Evolutionary conservation across 2,888 invertebrate genomes (phyloP).

Genomic region (Pomacea canaliculata): DNA sequence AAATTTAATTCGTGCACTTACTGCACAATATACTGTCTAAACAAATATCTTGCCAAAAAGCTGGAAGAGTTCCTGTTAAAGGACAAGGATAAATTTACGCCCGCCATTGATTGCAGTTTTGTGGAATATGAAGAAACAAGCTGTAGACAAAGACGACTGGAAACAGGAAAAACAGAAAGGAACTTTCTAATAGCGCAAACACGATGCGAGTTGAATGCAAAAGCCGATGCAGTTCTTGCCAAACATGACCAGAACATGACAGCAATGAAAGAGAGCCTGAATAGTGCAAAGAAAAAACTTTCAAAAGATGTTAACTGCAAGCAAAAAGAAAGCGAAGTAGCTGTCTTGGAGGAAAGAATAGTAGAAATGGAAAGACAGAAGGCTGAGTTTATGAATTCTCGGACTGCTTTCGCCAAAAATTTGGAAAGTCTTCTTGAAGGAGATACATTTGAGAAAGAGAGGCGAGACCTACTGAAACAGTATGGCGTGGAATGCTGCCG

Average conservation of each 20-base stretch:
- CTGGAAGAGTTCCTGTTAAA: background rate
- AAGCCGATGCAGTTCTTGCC: background rate
- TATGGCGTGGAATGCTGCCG: conserved; percentile 52
- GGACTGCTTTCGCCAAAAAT: conserved; percentile 31
- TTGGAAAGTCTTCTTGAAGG: conserved; percentile 27
- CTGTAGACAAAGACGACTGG: background rate
- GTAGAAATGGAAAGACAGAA: conserved; percentile 44
- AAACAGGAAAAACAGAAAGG: background rate
- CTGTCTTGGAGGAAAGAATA: conserved; percentile 40
- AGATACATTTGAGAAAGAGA: conserved; percentile 31
- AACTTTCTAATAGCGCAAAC: background rate
- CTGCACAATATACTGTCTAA: background rate
- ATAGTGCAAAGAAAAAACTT: conserved; percentile 12
- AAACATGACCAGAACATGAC: conserved; percentile 10
- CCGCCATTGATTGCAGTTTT: background rate
- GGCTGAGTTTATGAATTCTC: conserved; percentile 41
- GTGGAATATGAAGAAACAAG: background rate
- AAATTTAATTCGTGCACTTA: background rate
- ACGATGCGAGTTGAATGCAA: conserved; percentile 2
- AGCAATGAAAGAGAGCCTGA: conserved; percentile 3
- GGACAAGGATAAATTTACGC: background rate
- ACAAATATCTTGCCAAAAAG: background rate
- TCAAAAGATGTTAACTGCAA: background rate
- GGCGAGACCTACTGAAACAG: conserved; percentile 34
- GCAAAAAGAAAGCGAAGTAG: conserved; percentile 30